Conservation (phyloP, 2,113 vertebrate species). For the Hippocampus guttulatus region DNA sequence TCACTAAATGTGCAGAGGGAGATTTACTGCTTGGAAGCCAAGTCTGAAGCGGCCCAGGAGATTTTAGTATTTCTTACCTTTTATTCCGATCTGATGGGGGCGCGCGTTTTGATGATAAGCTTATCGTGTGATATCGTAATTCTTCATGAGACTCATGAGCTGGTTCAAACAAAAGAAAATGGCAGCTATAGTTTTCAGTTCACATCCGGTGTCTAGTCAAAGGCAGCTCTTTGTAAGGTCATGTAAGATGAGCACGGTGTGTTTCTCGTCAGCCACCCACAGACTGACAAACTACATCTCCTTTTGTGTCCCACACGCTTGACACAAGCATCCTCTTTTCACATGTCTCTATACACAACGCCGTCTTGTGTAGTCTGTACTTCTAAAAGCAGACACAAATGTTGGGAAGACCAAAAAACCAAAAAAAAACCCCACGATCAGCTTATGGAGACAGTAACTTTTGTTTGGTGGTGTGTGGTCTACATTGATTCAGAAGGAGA, state of each 20-base stretch:
- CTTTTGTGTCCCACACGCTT: not conserved
- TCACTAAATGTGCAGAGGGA: too few species aligned
- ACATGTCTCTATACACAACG: not conserved
- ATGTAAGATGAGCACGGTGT: not conserved
- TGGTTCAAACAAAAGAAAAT: not conserved
- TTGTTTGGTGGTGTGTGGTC: not conserved
- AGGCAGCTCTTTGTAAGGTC: slow-evolving; percentile 3
- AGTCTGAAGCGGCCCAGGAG: too few species aligned
- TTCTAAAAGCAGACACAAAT: not conserved
- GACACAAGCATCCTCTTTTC: not conserved
- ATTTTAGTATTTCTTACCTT: too few species aligned
- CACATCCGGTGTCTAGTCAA: not conserved
- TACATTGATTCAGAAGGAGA: not conserved
- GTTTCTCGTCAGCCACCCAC: slow-evolving; percentile 5
- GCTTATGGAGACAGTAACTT: not conserved
- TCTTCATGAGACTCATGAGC: not conserved
- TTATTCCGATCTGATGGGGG: too few species aligned
- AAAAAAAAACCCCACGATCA: not conserved
- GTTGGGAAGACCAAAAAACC: not conserved
- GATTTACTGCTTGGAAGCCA: too few species aligned
- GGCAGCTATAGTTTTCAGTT: not conserved
- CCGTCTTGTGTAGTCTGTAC: slow-evolving; percentile 3
- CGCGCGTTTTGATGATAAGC: too few species aligned
- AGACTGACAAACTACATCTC: not conserved
- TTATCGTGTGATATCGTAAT: not conserved